Evolutionary conservation across 2,888 invertebrate genomes (phyloP).

Genomic region (Lepidocyrtinus sp.): DNA sequence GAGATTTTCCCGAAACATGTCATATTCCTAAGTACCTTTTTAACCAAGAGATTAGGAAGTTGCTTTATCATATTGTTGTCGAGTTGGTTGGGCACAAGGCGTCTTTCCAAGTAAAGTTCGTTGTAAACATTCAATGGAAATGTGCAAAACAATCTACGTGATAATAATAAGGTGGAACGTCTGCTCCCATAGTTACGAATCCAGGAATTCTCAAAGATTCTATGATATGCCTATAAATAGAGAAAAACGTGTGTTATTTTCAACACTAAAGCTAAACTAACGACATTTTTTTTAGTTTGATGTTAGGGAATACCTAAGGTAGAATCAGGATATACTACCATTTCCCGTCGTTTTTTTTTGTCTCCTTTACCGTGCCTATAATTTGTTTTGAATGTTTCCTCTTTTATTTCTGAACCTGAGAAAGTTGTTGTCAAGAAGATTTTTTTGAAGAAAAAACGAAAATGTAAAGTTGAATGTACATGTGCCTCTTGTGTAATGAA

Average conservation of each 20-base stretch:
- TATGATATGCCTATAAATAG: neutral
- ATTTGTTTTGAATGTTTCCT: slow-evolving; percentile 29
- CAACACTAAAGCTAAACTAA: neutral
- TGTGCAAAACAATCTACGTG: no score
- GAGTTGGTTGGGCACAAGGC: no score
- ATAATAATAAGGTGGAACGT: no score
- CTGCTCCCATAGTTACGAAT: no score
- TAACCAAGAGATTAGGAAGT: no score
- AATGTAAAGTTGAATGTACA: slow-evolving; percentile 23
- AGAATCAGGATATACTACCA: neutral
- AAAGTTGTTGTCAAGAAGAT: slow-evolving; percentile 19
- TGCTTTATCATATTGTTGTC: no score
- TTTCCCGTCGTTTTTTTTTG: slow-evolving; percentile 2
- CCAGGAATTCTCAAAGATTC: slow-evolving; percentile 4
- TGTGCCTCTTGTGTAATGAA: slow-evolving; percentile 16
- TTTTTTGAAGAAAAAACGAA: slow-evolving; percentile 24
- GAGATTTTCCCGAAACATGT: neutral
- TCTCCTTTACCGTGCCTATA: neutral
- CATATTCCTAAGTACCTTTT: no score
- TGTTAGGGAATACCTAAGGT: neutral
- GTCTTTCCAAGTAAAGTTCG: no score
- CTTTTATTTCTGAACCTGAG: slow-evolving; percentile 41
- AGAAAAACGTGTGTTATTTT: no score
- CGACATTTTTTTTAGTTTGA: neutral
- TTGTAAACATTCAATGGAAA: no score